Conservation (phyloP, 1,140 invertebrate genomes). For the Drosophila sproati region DNA sequence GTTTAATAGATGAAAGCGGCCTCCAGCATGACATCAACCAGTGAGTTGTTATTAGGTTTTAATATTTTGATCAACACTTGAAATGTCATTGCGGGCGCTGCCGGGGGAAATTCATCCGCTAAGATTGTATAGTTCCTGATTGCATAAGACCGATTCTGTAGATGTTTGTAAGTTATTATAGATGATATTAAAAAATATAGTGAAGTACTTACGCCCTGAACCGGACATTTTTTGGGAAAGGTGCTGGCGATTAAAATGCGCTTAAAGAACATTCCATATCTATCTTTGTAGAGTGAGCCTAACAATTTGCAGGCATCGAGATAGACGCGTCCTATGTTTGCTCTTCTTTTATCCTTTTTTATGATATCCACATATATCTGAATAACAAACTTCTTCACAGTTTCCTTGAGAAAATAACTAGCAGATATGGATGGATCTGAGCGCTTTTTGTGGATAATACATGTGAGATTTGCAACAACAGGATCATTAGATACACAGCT, state of each 20-base stretch:
- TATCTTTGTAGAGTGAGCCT: not conserved
- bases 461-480: not conserved
- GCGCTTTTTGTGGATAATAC: not conserved
- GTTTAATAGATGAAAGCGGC: slow-evolving; percentile 51
- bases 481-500: not conserved
- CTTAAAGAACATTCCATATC: no score
- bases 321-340: slow-evolving; percentile 31
- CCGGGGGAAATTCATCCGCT: slow-evolving; percentile 47
- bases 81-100: slow-evolving; percentile 5
- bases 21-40: slow-evolving; percentile 20
- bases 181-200: not conserved
- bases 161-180: no score
- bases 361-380: slow-evolving; percentile 23
- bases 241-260: not conserved
- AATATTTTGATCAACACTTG: slow-evolving; percentile 35
- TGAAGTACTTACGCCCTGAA: not conserved
- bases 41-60: not conserved
- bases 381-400: not conserved
- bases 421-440: not conserved
- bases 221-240: not conserved
- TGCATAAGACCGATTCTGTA: slow-evolving; percentile 31
- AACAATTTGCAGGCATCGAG: slow-evolving; percentile 59
- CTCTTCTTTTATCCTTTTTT: slow-evolving; percentile 45
- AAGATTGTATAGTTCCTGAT: slow-evolving; percentile 59
- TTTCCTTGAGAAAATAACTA: not conserved